Evolutionary conservation across 2,113 vertebrate genomes (phyloP).

Genomic region (Rhinolophus sinicus): DNA sequence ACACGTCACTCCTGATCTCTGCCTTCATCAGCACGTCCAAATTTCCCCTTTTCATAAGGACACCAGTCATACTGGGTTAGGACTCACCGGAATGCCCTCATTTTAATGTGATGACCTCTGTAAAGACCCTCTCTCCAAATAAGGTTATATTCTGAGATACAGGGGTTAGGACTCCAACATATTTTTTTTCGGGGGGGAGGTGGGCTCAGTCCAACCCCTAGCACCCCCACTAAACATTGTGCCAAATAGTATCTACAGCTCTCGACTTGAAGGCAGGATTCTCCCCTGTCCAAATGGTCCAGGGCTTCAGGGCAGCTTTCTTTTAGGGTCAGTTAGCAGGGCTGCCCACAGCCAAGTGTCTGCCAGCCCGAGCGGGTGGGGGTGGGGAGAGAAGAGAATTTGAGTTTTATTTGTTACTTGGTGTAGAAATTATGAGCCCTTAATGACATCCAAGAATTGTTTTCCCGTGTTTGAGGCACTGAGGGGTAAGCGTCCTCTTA

Average conservation of each 20-base stretch:
- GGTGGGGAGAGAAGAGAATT: background rate
- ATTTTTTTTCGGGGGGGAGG: background rate
- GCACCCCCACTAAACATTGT: background rate
- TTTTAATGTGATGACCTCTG: background rate
- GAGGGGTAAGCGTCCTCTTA: background rate
- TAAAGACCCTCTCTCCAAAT: background rate
- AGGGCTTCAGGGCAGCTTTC: background rate
- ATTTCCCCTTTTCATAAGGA: background rate
- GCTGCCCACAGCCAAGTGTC: background rate
- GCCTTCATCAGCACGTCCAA: background rate
- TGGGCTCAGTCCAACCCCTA: background rate
- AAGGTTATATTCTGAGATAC: background rate
- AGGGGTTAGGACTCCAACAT: background rate
- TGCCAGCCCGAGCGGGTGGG: background rate
- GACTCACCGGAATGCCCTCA: background rate
- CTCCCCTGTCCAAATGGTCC: background rate
- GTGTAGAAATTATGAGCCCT: background rate
- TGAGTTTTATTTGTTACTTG: background rate
- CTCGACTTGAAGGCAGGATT: background rate
- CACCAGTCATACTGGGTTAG: background rate
- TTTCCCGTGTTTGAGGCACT: background rate
- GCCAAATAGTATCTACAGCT: too few species aligned
- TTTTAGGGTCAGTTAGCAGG: background rate
- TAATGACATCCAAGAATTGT: background rate
- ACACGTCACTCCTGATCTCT: background rate